Percentiles rank a stretch among this genome's conserved stretches.
Evolutionary conservation across 2,797 vertebrate genomes (phyloP).

Genomic region (Parotocinclus haroldoi): DNA sequence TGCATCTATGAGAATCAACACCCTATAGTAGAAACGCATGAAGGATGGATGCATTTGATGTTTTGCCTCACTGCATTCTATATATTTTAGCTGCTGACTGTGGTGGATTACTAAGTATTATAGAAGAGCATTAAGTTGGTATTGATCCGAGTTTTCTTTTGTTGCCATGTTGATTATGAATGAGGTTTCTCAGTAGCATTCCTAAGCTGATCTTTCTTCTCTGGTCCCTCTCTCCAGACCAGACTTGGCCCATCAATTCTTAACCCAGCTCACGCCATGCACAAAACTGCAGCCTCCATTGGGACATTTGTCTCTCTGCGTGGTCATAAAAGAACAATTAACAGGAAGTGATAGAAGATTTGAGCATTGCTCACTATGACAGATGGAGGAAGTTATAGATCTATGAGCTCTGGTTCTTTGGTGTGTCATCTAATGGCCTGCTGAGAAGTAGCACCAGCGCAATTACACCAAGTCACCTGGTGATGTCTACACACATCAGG

Average conservation of each 20-base stretch:
- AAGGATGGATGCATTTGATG: slow-evolving; percentile 67
- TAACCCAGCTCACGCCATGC: slow-evolving; percentile 15
- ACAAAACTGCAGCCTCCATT: slow-evolving; percentile 28
- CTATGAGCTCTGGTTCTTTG: slow-evolving; percentile 16
- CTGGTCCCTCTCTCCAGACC: slow-evolving; percentile 25
- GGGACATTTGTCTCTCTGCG: slow-evolving; percentile 41
- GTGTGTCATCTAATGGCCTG: slow-evolving; percentile 12
- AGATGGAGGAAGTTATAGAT: slow-evolving; percentile 39
- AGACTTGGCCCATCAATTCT: slow-evolving; percentile 51
- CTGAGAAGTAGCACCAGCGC: neutral
- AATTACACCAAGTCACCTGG: neutral
- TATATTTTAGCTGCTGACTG: slow-evolving; percentile 45
- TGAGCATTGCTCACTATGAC: slow-evolving; percentile 48
- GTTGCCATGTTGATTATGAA: slow-evolving; percentile 38
- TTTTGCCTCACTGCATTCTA: slow-evolving; percentile 36
- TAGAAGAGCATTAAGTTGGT: slow-evolving; percentile 50
- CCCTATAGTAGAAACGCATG: neutral
- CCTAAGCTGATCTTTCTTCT: slow-evolving; percentile 36
- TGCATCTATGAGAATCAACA: too few relatives aligned
- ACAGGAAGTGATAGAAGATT: slow-evolving; percentile 33
- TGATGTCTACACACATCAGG: neutral
- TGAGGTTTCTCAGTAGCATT: slow-evolving; percentile 47
- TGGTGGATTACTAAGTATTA: slow-evolving; percentile 54
- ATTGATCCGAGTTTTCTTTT: slow-evolving; percentile 26
- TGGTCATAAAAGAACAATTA: slow-evolving; percentile 52